Base-by-base conservation (phyloP, 2,888 invertebrate genomes). In the Drosophila bunnanda region DNA sequence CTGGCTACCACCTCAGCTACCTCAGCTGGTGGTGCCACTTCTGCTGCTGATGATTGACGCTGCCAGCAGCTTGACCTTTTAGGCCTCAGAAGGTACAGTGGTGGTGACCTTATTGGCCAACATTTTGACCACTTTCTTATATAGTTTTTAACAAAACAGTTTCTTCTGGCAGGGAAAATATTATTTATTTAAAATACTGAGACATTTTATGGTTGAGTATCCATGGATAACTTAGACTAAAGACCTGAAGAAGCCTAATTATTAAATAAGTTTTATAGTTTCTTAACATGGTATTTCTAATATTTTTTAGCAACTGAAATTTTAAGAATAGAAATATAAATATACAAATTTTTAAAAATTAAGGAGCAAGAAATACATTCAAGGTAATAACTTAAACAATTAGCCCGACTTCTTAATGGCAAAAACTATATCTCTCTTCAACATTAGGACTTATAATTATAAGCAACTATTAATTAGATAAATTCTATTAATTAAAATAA, bases 51-150 rank as follows among this genome's bases (percentile, higher is more conserved):
- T 69, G 62, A 68, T 75, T 76, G 74, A 43, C 55, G 77, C 66
- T 75, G 62, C 46, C 69, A 66, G 68, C 76, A 68, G 78, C 71
- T 82, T 84, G 84, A 84, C 84, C 84, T 84, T 84, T 84, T 70
- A 74, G 74, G 75, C 88, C 72, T 76, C 77, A 53, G 52, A 44
- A 58, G 44, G 53, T 62, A 68, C 62, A 22, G 53, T 17, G 28
- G 53, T 17, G 28, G 54, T 38, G 34, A 13, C 41, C 25, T 25
- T 28, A 22, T 12, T 36, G 28, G 25, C 39, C 17, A 50, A 52
- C 1, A 43, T 17, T 39, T 12, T 4, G 20, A 4, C 6, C 8
- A 1, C 12, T 32, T 32, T 22, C 20, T 8, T 12, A n/a, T 1
- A 48, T 0, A 32, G 30, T 17, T 25, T 4, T 1, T 25, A 15